These are phyloP conservation scores for Catostomus latipinnis DNA, from an alignment of 2,797 vertebrate genomes.

Conservation along the genomic window DNA sequence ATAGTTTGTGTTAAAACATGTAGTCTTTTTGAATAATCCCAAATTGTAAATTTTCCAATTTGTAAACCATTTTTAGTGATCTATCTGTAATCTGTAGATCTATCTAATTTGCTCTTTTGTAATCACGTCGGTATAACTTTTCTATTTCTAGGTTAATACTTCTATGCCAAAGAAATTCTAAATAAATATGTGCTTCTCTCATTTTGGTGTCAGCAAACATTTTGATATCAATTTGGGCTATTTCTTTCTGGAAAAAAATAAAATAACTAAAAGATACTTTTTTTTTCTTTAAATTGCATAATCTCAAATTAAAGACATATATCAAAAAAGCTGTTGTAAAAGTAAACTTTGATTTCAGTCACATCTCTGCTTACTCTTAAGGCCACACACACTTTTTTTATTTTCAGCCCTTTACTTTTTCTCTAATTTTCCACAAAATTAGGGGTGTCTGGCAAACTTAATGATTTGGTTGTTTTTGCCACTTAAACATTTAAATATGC, in stretches of 20 bases:
- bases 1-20: no score
- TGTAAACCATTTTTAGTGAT: no score
- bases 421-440: not conserved
- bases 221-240: not conserved
- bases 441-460: not conserved
- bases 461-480: not conserved
- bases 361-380: not conserved
- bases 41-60: no score
- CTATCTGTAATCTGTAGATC: no score
- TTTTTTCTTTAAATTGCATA: not conserved
- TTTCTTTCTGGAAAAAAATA: not conserved
- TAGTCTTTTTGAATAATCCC: no score
- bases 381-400: not conserved
- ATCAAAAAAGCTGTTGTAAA: not conserved
- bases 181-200: not conserved
- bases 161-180: not conserved
- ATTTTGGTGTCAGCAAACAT: not conserved
- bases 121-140: not conserved
- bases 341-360: constrained; percentile 13
- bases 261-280: not conserved
- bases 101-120: no score
- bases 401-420: not conserved
- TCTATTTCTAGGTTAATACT: not conserved
- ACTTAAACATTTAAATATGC: not conserved
- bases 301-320: not conserved